These are phyloP conservation scores for Bombyx mori DNA, from an alignment of 1,140 invertebrate species.

Conservation along the genomic window ASM3026992v2 NC_085108.1:384001-384500, in stretches of 20 bases:
- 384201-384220: too few relatives aligned
- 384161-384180: too few relatives aligned
- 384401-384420: conserved; percentile 3
- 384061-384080: too few relatives aligned
- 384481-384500: not conserved
- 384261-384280: conserved; percentile 13
- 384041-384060: too few relatives aligned
- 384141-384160: too few relatives aligned
- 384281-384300: conserved; percentile 20
- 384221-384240: too few relatives aligned
- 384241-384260: not conserved
- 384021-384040: too few relatives aligned
- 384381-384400: conserved; percentile 5
- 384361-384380: conserved; percentile 41
- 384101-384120: too few relatives aligned
- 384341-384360: conserved; percentile 53
- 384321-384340: conserved; percentile 59
- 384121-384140: too few relatives aligned
- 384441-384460: not conserved
- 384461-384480: not conserved
- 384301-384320: conserved; percentile 56
- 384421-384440: conserved; percentile 13
- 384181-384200: too few relatives aligned
- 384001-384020: too few relatives aligned
- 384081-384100: too few relatives aligned